These are phyloP conservation scores for Stegana nigrithorax DNA, from an alignment of 2,888 invertebrate genomes.

Conservation along the genomic window DNA sequence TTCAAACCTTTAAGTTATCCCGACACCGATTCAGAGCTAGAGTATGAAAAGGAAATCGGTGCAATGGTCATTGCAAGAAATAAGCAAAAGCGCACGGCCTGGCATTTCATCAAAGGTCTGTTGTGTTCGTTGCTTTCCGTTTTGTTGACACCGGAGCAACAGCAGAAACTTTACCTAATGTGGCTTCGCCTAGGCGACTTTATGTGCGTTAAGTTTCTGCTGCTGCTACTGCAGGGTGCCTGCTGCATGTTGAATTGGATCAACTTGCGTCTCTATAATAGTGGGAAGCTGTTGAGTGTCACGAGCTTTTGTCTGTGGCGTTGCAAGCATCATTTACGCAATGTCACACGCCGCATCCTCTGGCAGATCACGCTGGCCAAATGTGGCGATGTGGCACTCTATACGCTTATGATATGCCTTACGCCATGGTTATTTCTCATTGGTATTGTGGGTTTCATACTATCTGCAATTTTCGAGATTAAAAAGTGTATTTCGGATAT, in stretches of 20 bases:
- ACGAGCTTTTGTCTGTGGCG: slow-evolving; percentile 35
- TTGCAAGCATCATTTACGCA: slow-evolving; percentile 41
- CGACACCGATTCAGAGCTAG: slow-evolving; percentile 57
- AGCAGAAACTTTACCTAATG: slow-evolving; percentile 21
- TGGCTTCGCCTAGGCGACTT: slow-evolving; percentile 10
- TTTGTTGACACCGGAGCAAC: slow-evolving; percentile 28
- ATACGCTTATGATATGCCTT: slow-evolving; percentile 38
- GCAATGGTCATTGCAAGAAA: background rate
- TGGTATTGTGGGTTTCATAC: slow-evolving; percentile 42
- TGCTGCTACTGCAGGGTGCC: slow-evolving; percentile 37
- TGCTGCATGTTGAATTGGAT: slow-evolving; percentile 7
- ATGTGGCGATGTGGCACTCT: slow-evolving; percentile 44
- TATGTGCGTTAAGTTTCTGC: slow-evolving; percentile 22
- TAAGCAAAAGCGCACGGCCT: background rate
- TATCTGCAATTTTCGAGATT: slow-evolving; percentile 33
- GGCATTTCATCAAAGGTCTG: background rate
- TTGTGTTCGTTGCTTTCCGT: slow-evolving; percentile 1
- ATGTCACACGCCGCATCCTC: slow-evolving; percentile 43
- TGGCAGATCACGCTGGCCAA: slow-evolving; percentile 58
- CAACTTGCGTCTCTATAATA: no score
- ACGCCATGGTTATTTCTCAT: slow-evolving; percentile 49
- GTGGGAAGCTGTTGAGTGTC: slow-evolving; percentile 3
- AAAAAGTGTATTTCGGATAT: slow-evolving; percentile 7
- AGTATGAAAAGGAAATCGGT: slow-evolving; percentile 29
- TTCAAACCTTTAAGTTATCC: background rate